Conservation (phyloP, 1,140 invertebrate genomes). For the Ptiloglossa arizonensis region DNA sequence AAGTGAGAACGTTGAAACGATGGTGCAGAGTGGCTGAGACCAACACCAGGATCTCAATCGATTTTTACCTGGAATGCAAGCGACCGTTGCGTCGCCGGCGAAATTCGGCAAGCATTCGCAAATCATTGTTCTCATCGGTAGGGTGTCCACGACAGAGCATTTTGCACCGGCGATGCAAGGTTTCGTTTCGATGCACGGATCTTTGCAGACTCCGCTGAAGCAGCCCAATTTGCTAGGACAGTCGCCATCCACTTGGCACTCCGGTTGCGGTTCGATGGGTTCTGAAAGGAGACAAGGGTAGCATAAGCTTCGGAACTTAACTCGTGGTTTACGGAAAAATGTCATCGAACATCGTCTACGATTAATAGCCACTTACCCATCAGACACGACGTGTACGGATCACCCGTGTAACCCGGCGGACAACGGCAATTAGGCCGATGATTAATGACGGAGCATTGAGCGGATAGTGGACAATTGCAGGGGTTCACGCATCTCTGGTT, state of each 20-base stretch:
- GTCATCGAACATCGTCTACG: slow-evolving; percentile 1
- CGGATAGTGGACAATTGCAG: slow-evolving; percentile 87
- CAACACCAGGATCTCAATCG: slow-evolving; percentile 18
- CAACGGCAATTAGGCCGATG: slow-evolving; percentile 91
- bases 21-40: neutral
- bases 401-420: slow-evolving; percentile 90
- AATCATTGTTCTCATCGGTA: slow-evolving; percentile 93
- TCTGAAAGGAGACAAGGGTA: slow-evolving; percentile 73
- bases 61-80: slow-evolving; percentile 87
- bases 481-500: slow-evolving; percentile 90
- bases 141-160: slow-evolving; percentile 91
- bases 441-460: slow-evolving; percentile 89
- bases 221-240: slow-evolving; percentile 93
- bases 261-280: slow-evolving; percentile 82
- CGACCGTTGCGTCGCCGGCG: slow-evolving; percentile 91
- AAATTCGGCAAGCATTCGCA: slow-evolving; percentile 92
- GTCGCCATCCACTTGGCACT: slow-evolving; percentile 91
- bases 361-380: slow-evolving; percentile 83
- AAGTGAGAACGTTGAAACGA: neutral
- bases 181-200: slow-evolving; percentile 90
- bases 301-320: too few species aligned
- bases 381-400: slow-evolving; percentile 87
- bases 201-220: slow-evolving; percentile 89
- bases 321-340: neutral
- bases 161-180: slow-evolving; percentile 91